These are phyloP conservation scores for Ficedula albicollis DNA, from an alignment of 2,797 vertebrate species.

Conservation along the genomic window DNA sequence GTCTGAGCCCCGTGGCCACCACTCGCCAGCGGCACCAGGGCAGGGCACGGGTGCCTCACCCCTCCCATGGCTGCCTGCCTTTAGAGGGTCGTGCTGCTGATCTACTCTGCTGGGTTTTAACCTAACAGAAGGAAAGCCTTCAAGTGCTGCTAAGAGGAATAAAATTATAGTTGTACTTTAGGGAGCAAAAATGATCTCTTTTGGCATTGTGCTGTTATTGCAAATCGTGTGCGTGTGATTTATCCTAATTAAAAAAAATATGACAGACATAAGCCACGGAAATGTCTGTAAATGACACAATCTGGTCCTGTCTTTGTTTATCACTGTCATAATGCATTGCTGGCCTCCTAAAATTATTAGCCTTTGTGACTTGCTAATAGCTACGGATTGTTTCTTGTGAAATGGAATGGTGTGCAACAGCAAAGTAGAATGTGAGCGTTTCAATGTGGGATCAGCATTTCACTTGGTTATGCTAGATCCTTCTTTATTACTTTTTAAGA, in stretches of 20 bases:
- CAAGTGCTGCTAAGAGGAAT: constrained; percentile 31
- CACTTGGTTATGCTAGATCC: neutral
- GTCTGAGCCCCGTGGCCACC: fast-evolving
- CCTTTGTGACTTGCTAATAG: constrained; percentile 29
- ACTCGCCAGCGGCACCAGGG: too few relatives aligned
- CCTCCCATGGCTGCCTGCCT: neutral
- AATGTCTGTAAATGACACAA: constrained; percentile 66
- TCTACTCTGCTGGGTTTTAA: constrained; percentile 60
- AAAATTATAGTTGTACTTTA: constrained; percentile 21
- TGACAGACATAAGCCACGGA: constrained; percentile 62
- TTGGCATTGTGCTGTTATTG: constrained; percentile 46
- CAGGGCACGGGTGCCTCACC: too few relatives aligned
- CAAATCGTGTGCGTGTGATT: constrained; percentile 29
- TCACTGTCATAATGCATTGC: constrained; percentile 10
- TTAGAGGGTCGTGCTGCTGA: neutral
- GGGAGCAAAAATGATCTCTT: constrained; percentile 56
- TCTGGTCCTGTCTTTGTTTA: constrained; percentile 63
- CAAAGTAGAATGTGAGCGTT: neutral
- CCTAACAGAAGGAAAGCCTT: constrained; percentile 18
- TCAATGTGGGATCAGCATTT: neutral
- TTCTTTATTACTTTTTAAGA: neutral
- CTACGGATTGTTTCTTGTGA: neutral
- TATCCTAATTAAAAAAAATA: constrained; percentile 72
- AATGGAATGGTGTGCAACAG: neutral
- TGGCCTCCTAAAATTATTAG: constrained; percentile 55